Conservation (phyloP, 1,140 invertebrate species). For the Euborellia annulipes region DNA sequence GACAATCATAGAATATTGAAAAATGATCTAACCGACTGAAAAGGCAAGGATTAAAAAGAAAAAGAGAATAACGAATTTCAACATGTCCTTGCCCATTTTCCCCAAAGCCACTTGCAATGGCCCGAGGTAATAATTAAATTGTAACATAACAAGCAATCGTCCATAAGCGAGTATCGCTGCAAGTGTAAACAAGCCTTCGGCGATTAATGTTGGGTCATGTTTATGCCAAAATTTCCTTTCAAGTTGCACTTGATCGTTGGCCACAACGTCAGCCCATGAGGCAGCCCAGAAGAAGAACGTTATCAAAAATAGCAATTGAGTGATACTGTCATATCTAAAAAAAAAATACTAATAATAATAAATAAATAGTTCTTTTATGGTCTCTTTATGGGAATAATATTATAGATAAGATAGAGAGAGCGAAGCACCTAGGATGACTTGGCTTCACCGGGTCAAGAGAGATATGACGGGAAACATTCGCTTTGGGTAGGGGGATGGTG, state of each 20-base stretch:
- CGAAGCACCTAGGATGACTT: no score
- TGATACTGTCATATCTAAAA: conserved; percentile 27
- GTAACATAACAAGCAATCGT: conserved; percentile 36
- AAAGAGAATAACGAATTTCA: neutral
- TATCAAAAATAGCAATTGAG: conserved; percentile 28
- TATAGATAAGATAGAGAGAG: no score
- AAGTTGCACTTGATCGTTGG: conserved; percentile 28
- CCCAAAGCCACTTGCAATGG: conserved; percentile 41
- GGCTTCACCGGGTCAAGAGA: no score
- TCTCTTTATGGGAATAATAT: no score
- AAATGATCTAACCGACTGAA: no score
- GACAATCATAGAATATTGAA: no score
- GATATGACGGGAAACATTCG: no score
- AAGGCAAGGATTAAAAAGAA: no score
- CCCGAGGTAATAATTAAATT: conserved; percentile 38
- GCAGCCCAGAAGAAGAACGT: conserved; percentile 34
- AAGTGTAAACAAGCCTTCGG: conserved; percentile 52
- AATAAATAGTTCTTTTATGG: neutral
- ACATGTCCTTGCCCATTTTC: conserved; percentile 37
- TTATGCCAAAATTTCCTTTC: conserved; percentile 51
- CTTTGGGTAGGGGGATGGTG: no score
- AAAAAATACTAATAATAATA: neutral
- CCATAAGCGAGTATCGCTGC: conserved; percentile 54
- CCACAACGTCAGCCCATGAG: conserved; percentile 27
- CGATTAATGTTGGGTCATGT: conserved; percentile 49